phyloP scores from a whole-genome alignment of 2,113 vertebrate genomes.

The Rostratula benghalensis region DNA sequence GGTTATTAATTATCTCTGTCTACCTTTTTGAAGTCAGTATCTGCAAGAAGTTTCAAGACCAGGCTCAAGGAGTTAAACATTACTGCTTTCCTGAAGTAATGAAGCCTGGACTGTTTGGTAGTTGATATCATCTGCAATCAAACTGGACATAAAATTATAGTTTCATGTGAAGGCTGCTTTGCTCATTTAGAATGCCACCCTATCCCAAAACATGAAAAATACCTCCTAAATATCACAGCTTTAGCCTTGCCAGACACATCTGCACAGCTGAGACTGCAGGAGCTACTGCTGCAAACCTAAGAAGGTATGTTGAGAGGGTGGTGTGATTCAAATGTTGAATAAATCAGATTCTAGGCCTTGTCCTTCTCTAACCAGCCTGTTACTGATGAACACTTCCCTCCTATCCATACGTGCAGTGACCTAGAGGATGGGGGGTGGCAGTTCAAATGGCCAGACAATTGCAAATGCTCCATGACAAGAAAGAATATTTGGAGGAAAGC shows the following conservation, averaged over 20 bases:
- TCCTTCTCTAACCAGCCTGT: not conserved
- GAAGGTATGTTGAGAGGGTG: not conserved
- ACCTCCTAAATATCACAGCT: slow-evolving; percentile 6
- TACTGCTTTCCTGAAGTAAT: not conserved
- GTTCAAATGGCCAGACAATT: not conserved
- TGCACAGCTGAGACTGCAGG: not conserved
- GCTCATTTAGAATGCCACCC: not conserved
- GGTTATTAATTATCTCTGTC: not conserved
- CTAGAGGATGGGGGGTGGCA: not conserved
- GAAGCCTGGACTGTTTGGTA: not conserved
- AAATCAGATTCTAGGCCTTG: not conserved
- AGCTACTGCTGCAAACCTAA: not conserved
- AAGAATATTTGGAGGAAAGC: not conserved
- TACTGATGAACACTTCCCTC: not conserved
- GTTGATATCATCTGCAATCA: not conserved
- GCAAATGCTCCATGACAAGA: not conserved
- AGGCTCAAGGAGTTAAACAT: not conserved
- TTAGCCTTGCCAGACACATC: not conserved
- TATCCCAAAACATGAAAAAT: not conserved
- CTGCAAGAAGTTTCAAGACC: slow-evolving; percentile 2
- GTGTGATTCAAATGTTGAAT: not conserved
- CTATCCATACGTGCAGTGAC: not conserved
- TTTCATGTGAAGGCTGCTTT: not conserved
- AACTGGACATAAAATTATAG: not conserved
- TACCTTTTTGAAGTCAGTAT: not conserved